Percentiles rank a stretch among this genome's conserved stretches.
phyloP scores from a whole-genome alignment of 2,888 invertebrate genomes.

The Napeogenes sylphis region DNA sequence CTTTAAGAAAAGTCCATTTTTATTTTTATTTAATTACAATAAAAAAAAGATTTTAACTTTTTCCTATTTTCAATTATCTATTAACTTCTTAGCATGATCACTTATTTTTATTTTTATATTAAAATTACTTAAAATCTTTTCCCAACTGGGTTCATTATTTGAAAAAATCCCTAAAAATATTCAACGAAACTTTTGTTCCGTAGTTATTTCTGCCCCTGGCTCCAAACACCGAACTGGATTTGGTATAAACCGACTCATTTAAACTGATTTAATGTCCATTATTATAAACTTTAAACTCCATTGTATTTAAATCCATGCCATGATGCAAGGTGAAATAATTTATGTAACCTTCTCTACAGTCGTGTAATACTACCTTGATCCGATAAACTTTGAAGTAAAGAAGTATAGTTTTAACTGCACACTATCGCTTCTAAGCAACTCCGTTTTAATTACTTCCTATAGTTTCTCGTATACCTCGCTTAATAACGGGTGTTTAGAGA shows the following conservation, averaged over 20 bases:
- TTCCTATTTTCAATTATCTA: too few species aligned
- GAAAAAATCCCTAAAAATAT: too few species aligned
- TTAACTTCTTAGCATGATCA: too few species aligned
- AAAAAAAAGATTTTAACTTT: too few species aligned
- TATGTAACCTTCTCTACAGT: not conserved
- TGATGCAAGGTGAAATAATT: not conserved
- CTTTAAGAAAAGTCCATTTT: too few species aligned
- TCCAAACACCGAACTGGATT: not conserved
- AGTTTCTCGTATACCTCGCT: slow-evolving; percentile 1
- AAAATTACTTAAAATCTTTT: too few species aligned
- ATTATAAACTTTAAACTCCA: not conserved
- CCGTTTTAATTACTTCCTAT: slow-evolving; percentile 5
- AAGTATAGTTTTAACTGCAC: slow-evolving; percentile 1
- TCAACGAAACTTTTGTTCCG: too few species aligned
- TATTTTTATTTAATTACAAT: too few species aligned
- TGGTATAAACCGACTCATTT: not conserved
- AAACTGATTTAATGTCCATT: not conserved
- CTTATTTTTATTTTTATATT: too few species aligned
- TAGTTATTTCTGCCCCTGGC: not conserved
- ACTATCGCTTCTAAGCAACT: slow-evolving; percentile 1
- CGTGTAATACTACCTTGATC: not conserved
- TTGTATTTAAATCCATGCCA: not conserved
- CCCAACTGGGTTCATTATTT: too few species aligned
- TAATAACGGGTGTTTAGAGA: slow-evolving; percentile 5
- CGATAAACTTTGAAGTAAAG: not conserved